Evolutionary conservation across 2,113 vertebrate species (phyloP), one percentile per base, ranked within the genome.

Genomic region (Chamaetylas fuelleborni): DNA sequence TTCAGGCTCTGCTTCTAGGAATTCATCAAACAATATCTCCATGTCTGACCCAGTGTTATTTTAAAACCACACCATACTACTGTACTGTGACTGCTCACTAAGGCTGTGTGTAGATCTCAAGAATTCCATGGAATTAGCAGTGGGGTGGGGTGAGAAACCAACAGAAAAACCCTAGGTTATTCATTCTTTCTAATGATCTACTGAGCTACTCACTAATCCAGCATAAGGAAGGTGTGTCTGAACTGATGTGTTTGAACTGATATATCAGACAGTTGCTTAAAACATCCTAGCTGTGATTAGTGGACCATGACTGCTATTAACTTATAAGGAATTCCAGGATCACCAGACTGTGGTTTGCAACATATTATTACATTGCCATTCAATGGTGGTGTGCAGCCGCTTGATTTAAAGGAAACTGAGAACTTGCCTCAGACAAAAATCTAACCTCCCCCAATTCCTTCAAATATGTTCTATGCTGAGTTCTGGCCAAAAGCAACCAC

Each of bases 291-390:
- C 92, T 90, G 79, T 93, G 87, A 91, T 91, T 94, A 94, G 92
- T 62, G 80, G 92, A 89, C 87, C 95, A 88, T 90, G 85, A 58
- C 92, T 83, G 72, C 92, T 95, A 93, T 94, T 96, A 96, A 91
- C 66, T 80, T 87, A 93, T 77, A 89, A 62, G 92, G 78, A 97
- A 96, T 94, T 82, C 78, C 81, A 95, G 71, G 78, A 94, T 93
- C 87, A 90, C 60, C 85, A 95, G 92, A 70, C 74, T 88, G 92
- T 88, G 92, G 85, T 83, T 90, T 95, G 93, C 62, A 93, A 92
- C 67, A 6, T 95, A 79, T 86, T 77, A 90, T 91, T 92, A 92
- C 29, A 19, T 56, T 95, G 87, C 62, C 85, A 90, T 85, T 95
- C 87, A 72, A 7, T 0, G 9, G 74, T 45, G 47, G n/a, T 47